A percentile compares a stretch with the other conserved stretches of the same genome.
Conservation (phyloP, 2,797 vertebrate species). For the Sphenopsis melanotis region DNA sequence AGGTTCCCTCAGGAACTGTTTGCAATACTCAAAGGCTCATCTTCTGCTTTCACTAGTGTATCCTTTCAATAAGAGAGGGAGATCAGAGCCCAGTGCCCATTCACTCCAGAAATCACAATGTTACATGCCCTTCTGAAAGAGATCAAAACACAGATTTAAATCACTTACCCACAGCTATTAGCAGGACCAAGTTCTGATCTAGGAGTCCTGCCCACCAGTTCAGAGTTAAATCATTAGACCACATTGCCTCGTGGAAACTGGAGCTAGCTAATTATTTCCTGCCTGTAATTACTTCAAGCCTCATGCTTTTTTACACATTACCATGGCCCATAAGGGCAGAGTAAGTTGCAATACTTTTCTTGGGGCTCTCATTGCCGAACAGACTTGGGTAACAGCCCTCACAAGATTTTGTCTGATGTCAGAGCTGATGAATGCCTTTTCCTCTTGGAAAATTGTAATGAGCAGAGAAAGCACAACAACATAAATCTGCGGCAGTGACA, state of each 20-base stretch:
- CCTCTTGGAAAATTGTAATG: conserved; percentile 28
- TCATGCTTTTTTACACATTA: background rate
- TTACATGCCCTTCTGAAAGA: background rate
- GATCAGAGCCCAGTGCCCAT: background rate
- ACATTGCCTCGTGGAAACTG: background rate
- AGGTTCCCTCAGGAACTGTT: background rate
- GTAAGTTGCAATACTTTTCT: background rate
- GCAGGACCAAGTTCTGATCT: background rate
- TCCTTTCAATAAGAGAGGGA: background rate
- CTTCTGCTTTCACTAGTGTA: background rate
- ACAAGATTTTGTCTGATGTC: conserved; percentile 28
- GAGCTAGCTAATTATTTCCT: background rate
- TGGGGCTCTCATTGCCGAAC: background rate
- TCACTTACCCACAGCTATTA: background rate
- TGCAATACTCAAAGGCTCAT: background rate
- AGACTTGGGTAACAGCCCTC: background rate
- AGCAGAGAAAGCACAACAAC: conserved; percentile 37
- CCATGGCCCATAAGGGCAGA: background rate
- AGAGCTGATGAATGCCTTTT: conserved; percentile 51
- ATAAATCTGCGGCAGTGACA: background rate
- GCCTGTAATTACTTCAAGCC: background rate
- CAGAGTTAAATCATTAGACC: background rate
- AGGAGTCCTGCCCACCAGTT: background rate
- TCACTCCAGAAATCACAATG: background rate
- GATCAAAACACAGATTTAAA: background rate